phyloP scores from a whole-genome alignment of 2,888 invertebrate genomes.

The Clanis bilineata region DNA sequence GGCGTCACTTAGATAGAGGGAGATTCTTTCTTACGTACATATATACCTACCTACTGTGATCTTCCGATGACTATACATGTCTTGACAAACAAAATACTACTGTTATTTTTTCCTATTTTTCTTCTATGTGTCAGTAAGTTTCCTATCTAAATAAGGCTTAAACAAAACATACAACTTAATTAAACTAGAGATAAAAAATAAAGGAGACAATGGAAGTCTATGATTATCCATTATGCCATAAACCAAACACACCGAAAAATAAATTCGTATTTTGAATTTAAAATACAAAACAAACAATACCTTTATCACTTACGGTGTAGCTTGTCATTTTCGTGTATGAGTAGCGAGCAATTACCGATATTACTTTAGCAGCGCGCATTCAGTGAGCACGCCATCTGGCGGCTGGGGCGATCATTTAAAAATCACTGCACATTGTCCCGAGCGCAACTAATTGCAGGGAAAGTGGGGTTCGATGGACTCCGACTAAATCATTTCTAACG shows the following conservation, averaged over 20 bases:
- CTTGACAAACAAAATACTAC: too few species aligned
- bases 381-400: conserved; percentile 70
- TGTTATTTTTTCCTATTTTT: too few species aligned
- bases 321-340: conserved; percentile 5
- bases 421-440: conserved; percentile 82
- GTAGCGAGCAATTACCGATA: conserved; percentile 65
- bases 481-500: conserved; percentile 77
- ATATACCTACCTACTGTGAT: too few species aligned
- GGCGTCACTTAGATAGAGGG: too few species aligned
- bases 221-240: neutral
- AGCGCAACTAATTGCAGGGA: conserved; percentile 80
- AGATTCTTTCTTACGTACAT: too few species aligned
- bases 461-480: conserved; percentile 76
- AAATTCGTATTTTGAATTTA: neutral
- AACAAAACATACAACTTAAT: neutral
- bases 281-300: conserved; percentile 9
- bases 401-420: conserved; percentile 74
- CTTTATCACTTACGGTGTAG: conserved; percentile 13
- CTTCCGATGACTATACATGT: too few species aligned
- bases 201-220: neutral
- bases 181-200: neutral
- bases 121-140: too few species aligned
- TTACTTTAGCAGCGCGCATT: conserved; percentile 60
- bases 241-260: neutral
- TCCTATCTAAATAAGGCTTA: too few species aligned